These are phyloP conservation scores for Drepana arcuata DNA, from an alignment of 1,140 invertebrate genomes.

Conservation along the genomic window DNA sequence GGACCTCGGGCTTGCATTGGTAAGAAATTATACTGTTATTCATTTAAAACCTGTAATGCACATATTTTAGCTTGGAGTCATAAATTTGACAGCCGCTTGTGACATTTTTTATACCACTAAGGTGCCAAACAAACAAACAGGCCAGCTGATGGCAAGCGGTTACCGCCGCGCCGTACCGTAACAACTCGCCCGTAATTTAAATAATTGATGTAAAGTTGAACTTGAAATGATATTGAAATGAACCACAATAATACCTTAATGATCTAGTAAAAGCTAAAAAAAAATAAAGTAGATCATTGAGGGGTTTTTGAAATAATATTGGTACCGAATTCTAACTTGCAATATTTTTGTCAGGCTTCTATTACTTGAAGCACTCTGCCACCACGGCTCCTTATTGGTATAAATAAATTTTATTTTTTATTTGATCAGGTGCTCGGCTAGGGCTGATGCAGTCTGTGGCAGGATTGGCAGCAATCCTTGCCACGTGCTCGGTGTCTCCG, in stretches of 20 bases:
- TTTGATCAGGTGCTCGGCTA: slow-evolving; percentile 24
- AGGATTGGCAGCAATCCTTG: slow-evolving; percentile 37
- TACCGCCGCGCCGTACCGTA: too few species aligned
- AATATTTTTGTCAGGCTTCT: background rate
- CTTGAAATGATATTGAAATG: background rate
- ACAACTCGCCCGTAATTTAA: too few species aligned
- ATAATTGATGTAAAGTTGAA: too few species aligned
- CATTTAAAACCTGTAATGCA: background rate
- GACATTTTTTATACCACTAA: background rate
- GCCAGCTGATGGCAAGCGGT: too few species aligned
- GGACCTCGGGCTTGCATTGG: slow-evolving; percentile 43
- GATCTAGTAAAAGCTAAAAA: too few species aligned
- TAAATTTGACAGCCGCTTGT: background rate
- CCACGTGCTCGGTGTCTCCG: slow-evolving; percentile 42
- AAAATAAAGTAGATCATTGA: too few species aligned
- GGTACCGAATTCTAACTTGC: background rate
- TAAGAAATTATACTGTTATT: slow-evolving; percentile 8
- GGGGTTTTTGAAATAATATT: too few species aligned
- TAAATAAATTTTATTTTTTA: slow-evolving; percentile 3
- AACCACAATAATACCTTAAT: background rate
- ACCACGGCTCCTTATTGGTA: background rate
- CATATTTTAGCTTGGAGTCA: background rate
- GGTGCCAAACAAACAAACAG: too few species aligned
- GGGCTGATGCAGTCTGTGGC: slow-evolving; percentile 33
- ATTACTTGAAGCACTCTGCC: background rate